These are phyloP conservation scores for Cynoglossus semilaevis DNA, from an alignment of 2,113 vertebrate genomes.

Conservation along the genomic window DNA sequence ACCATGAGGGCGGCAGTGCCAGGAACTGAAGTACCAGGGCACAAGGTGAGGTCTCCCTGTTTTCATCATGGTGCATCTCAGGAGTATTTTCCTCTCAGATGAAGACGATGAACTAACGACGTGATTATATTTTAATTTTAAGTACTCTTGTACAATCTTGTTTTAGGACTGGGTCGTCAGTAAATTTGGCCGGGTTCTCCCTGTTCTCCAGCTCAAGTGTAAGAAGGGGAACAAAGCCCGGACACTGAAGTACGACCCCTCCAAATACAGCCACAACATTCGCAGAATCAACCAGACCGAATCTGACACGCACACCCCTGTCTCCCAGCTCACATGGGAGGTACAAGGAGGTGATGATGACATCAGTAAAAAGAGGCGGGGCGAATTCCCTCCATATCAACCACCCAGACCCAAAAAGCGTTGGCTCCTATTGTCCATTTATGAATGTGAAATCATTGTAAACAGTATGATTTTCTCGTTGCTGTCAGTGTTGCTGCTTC, in stretches of 20 bases:
- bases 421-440: too few relatives aligned
- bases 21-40: slow-evolving; percentile 90
- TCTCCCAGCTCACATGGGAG: slow-evolving; percentile 85
- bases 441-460: too few relatives aligned
- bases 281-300: slow-evolving; percentile 76
- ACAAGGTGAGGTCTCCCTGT: slow-evolving; percentile 72
- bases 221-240: slow-evolving; percentile 75
- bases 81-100: background rate
- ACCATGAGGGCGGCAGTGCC: slow-evolving; percentile 90
- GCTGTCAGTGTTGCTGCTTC: background rate
- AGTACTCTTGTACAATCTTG: background rate
- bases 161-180: slow-evolving; percentile 94
- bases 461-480: too few relatives aligned
- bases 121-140: background rate
- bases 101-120: background rate
- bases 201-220: slow-evolving; percentile 83
- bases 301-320: slow-evolving; percentile 52
- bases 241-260: slow-evolving; percentile 92
- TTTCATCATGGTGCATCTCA: background rate
- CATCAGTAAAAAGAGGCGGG: slow-evolving; percentile 80
- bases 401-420: slow-evolving; percentile 47
- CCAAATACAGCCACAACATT: slow-evolving; percentile 94
- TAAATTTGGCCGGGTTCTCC: slow-evolving; percentile 94
- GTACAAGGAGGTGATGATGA: slow-evolving; percentile 77
- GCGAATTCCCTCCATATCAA: slow-evolving; percentile 74